phyloP scores from a whole-genome alignment of 2,113 vertebrate species.

The Eulemur macaco region DNA sequence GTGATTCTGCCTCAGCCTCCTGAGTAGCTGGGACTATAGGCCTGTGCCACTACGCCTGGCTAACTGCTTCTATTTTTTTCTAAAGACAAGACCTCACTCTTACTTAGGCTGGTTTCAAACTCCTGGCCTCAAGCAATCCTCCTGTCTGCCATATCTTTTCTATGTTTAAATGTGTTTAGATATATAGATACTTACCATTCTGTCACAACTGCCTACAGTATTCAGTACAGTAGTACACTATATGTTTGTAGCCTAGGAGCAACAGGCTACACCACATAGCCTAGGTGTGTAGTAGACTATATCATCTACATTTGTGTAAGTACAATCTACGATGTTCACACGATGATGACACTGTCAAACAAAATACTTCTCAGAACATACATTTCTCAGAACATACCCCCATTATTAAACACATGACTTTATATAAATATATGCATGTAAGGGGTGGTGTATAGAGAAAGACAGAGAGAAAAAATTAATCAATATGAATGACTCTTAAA shows the following conservation, averaged over 20 bases:
- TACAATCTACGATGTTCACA: background rate
- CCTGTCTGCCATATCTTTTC: background rate
- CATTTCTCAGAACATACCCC: background rate
- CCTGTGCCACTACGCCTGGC: too few species aligned
- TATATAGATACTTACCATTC: background rate
- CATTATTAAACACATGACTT: background rate
- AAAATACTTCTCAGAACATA: too few species aligned
- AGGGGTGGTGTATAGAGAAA: background rate
- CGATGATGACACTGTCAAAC: background rate
- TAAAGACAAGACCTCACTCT: too few species aligned
- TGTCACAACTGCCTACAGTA: background rate
- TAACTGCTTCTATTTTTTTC: too few species aligned
- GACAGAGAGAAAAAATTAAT: background rate
- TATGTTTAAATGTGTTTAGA: background rate
- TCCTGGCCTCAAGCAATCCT: too few species aligned
- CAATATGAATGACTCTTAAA: background rate
- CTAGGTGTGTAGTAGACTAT: background rate
- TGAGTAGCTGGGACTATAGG: too few species aligned
- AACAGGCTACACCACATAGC: background rate
- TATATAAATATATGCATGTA: background rate
- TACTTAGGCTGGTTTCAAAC: too few species aligned
- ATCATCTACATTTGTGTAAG: background rate
- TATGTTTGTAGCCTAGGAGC: background rate
- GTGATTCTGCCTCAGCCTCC: too few species aligned
- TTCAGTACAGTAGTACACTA: background rate